Base-by-base conservation (phyloP, 1,140 invertebrate genomes). In the Olivierus martensii region DNA sequence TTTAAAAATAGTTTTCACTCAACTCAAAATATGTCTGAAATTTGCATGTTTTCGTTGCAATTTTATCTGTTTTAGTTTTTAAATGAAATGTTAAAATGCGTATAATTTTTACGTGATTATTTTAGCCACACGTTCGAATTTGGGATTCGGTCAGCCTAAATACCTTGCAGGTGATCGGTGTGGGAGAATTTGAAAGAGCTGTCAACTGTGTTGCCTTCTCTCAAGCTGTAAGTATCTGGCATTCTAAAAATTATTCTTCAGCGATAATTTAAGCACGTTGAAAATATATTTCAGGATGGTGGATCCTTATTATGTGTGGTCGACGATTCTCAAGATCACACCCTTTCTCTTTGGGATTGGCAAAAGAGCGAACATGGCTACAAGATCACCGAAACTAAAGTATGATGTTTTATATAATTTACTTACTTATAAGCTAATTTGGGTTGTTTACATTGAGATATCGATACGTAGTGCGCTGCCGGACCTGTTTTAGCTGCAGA, bases 261-360 rank as follows among this genome's bases (percentile, higher is more conserved):
- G 17, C 12, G 38, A 17, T 12, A 39, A 39, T 12, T 39, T 12
- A 12, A 12, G 12, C 17, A 39, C 38, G 17, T 39, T 39, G 38
- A 39, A 39, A 12, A 39, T 17, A 9, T 22, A 17, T 65, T 61
- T 10, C 52, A 76, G 77, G 89, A 94, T 70, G 84, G 84, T 19
- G 88, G 89, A 11, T 72, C 78, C 55, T 75, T 86, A 14, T 72
- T 96, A 18, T 80, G 81, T 55, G 83, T 81, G 12, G 81, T 95
- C 42, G 90, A 95, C 70, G 89, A 94, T 64, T 82, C 81, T 3
- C 76, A 83, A 22, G 90, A 95, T 64, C 87, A 92, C 67, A 82
- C 79, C 59, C 82, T 96, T 59, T 88, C 85, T 14, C 77, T 96
- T 49, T 96, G 90, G 90, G 88, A 93, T 63, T 90, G 87, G 87